Conservation (phyloP, 2,113 vertebrate genomes). For the Arenaria interpres region DNA sequence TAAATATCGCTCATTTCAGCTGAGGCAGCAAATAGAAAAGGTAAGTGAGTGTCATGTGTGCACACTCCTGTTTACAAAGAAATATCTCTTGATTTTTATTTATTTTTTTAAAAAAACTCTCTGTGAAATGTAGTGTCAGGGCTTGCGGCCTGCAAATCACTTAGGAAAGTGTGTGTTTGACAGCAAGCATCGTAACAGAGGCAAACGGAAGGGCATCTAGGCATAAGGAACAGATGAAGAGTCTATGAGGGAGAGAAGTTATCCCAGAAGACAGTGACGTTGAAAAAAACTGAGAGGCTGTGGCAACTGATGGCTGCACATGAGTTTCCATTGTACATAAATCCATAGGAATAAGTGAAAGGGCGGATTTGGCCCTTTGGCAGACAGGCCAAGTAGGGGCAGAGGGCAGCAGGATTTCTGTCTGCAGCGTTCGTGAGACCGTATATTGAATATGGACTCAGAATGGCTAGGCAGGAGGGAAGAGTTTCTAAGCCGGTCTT, state of each 20-base stretch:
- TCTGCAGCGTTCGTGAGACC: background rate
- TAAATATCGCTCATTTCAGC: conserved; percentile 27
- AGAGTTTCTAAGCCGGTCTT: background rate
- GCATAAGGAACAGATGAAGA: background rate
- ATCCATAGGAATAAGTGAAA: background rate
- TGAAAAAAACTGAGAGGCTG: background rate
- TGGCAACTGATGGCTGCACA: background rate
- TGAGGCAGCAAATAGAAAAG: conserved; percentile 17
- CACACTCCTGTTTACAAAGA: background rate
- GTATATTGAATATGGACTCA: background rate
- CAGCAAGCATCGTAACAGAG: background rate
- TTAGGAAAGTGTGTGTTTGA: background rate
- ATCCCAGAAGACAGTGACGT: background rate
- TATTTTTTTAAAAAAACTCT: no score
- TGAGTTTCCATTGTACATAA: background rate
- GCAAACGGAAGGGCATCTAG: background rate
- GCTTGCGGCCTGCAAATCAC: background rate
- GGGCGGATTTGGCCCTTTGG: background rate
- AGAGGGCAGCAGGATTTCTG: background rate
- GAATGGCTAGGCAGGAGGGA: background rate
- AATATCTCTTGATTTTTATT: background rate
- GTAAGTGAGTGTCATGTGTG: background rate
- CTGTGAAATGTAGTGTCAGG: background rate
- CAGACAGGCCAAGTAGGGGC: background rate
- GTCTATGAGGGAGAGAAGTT: background rate